Percentiles rank a stretch among this genome's conserved stretches.
phyloP scores from a whole-genome alignment of 2,797 vertebrate genomes.

The Sebastes matsubarae region DNA sequence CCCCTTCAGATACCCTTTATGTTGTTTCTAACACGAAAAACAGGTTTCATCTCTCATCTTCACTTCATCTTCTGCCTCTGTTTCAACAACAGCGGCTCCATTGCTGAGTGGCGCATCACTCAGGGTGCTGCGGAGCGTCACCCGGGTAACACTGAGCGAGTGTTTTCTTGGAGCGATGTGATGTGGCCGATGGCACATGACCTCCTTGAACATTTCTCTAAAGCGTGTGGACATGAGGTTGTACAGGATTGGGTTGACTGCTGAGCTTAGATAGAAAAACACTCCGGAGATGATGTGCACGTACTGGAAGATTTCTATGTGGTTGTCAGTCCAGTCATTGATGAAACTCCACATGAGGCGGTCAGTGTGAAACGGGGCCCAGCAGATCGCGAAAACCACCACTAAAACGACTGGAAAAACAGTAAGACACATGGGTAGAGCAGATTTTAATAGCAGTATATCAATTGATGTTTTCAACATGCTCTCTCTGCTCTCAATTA shows the following conservation, averaged over 20 bases:
- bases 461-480: neutral
- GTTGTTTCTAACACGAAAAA: conserved; percentile 45
- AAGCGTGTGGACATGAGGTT: conserved; percentile 96
- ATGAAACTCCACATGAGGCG: conserved; percentile 95
- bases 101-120: conserved; percentile 78
- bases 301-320: conserved; percentile 84
- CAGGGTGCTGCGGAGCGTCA: conserved; percentile 86
- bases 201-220: conserved; percentile 92
- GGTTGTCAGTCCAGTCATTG: conserved; percentile 80
- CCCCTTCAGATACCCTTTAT: neutral
- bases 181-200: conserved; percentile 81
- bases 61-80: conserved; percentile 63
- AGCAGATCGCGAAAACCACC: conserved; percentile 93
- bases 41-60: conserved; percentile 68
- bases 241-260: conserved; percentile 92
- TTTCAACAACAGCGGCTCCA: conserved; percentile 52
- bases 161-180: conserved; percentile 54
- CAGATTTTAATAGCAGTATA: neutral
- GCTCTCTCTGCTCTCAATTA: neutral
- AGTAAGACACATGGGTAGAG: neutral
- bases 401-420: conserved; percentile 88
- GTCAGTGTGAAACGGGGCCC: conserved; percentile 94
- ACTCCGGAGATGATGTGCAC: conserved; percentile 90
- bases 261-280: conserved; percentile 95
- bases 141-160: conserved; percentile 85